phyloP scores from a whole-genome alignment of 2,888 invertebrate species.

The Chalcosyrphus nemorum region DNA sequence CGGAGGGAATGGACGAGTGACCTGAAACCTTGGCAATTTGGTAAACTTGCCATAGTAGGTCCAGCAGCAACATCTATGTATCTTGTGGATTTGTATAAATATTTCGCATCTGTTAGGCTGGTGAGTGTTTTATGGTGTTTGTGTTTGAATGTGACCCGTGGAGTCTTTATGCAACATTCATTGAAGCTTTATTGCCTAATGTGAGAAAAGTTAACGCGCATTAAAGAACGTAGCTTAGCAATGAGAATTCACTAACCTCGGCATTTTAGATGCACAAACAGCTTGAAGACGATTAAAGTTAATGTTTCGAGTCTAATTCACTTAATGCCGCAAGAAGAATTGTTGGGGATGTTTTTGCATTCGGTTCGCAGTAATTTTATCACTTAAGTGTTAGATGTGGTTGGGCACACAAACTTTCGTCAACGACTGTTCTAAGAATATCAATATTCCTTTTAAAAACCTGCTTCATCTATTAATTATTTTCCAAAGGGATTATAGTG shows the following conservation, averaged over 20 bases:
- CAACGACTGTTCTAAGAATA: too few relatives aligned
- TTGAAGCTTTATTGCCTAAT: neutral
- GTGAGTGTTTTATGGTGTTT: neutral
- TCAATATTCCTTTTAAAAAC: too few relatives aligned
- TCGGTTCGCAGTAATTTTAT: too few relatives aligned
- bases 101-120: neutral
- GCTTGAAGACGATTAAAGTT: neutral
- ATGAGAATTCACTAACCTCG: neutral
- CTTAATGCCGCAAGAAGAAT: too few relatives aligned
- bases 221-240: neutral
- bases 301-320: too few relatives aligned
- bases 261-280: neutral
- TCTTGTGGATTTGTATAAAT: neutral
- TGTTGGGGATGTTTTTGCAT: too few relatives aligned
- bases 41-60: neutral
- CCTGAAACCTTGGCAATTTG: conserved; percentile 27
- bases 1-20: conserved; percentile 7
- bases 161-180: neutral
- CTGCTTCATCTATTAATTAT: too few relatives aligned
- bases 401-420: too few relatives aligned
- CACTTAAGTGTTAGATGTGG: too few relatives aligned
- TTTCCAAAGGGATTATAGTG: too few relatives aligned
- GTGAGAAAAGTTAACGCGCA: neutral
- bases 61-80: neutral
- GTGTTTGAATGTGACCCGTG: neutral